Base-by-base conservation (phyloP, 2,113 vertebrate genomes). In the Trinectes maculatus region DNA sequence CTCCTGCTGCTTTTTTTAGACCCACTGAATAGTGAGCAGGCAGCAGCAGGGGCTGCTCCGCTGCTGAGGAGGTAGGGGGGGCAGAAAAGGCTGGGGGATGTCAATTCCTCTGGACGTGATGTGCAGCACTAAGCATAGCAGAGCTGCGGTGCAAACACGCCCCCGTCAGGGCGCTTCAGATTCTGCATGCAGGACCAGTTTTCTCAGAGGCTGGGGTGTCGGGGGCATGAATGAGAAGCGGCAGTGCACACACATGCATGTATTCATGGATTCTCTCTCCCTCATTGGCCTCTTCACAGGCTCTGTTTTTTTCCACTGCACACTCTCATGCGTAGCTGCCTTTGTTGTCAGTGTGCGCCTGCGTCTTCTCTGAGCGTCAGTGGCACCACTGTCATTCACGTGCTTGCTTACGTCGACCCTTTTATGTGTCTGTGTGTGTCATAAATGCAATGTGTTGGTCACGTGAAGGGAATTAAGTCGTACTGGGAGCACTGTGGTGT, bases 1-100 rank as follows among this genome's bases (percentile, higher is more conserved):
- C 81, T 80, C 73, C 68, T 82, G 81, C 84, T 90, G 87, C 90
- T 93, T 92, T 93, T 92, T 93, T 91, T 93, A 93, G 96, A 85
- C 94, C 90, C 88, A 90, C 85, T 77, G 91, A 95, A 95, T 95
- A 94, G 94, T 95, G 95, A 95, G 94, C 92, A 93, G 92, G 84
- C 73, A 83, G 79, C 67, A 58, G 80, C 85, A 86, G 80, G 76
- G 84, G 85, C 85, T 80, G 85, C 82, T 89, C 85, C 58, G 71
- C 78, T 84, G 85, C 74, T 77, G 74, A 73, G 81, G 79, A 54
- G 49, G 62, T 56, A 93, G 47, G 71, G 33, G 73, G 68, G 61
- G 49, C 26, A 37, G 67, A 73, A 48, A 63, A 70, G 72, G 77
- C 64, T 72, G 73, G 71, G 81, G 79, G 87, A 89, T 87, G 89